Base-by-base conservation (phyloP, 2,888 invertebrate species). In the Molorchus minor region DNA sequence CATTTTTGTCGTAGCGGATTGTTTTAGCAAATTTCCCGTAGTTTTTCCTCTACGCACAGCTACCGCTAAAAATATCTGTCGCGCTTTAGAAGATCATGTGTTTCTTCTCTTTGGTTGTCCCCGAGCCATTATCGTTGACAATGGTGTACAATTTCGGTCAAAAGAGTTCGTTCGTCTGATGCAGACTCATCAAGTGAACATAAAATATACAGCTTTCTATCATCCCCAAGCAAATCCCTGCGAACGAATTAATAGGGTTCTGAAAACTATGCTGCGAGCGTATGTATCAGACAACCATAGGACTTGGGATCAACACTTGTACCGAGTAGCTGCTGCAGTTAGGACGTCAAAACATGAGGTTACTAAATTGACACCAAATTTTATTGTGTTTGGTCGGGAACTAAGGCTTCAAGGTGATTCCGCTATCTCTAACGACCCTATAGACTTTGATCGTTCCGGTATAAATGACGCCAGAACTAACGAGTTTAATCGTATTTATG, bases 191-290 rank as follows among this genome's bases (percentile, higher is more conserved):
- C 7, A 43, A 7, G 36, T 58, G 1, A 2, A 16, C 0, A 56
- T 55, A 12, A 36, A 35, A 38, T 62, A 44, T 41, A 75, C 72
- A 0, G 70, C 75, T 0, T 52, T 59, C 1, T 77, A 77, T 49
- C 62, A 72, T 17, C 71, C 73, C 0, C 75, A 76, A 44, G 70
- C 71, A 1, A 75, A 78, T 58, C 74, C 74, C 0, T 69, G 68
- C 0, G 76, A 77, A 59, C 25, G 76, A 4, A 64, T 69, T 0
- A 76, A 77, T 51, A 43, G 70, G 13, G 72, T 72, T 0, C 16
- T 77, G 1, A 72, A 75, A 55, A 75, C 72, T 0, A 73, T 77
- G 71, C 65, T 77, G 0, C 38, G 67, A 1, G 49, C 71, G 7
- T 76, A 64, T 21, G 66, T 75, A 16, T 45, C 30, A n/a, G 56